Percentiles rank a stretch among this genome's conserved stretches.
phyloP scores from a whole-genome alignment of 2,797 vertebrate species.

The Apodemus agrarius region DNA sequence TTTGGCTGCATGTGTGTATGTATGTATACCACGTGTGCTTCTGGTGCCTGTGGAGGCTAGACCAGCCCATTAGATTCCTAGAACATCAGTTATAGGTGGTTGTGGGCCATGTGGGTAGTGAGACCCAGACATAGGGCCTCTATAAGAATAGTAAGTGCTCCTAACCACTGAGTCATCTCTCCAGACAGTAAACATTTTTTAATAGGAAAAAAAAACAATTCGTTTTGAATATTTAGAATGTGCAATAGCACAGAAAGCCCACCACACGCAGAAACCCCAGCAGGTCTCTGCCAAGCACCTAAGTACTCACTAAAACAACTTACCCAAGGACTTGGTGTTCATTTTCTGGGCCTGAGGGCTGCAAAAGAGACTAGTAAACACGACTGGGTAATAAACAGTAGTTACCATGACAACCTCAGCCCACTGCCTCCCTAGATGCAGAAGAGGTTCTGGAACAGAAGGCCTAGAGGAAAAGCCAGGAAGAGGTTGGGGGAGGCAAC shows the following conservation, averaged over 20 bases:
- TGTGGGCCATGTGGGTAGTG: not conserved
- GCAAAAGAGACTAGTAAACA: not conserved
- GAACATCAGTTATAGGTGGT: not conserved
- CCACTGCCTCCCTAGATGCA: not conserved
- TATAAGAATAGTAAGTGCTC: not conserved
- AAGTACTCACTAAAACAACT: not conserved
- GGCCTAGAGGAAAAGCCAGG: not conserved
- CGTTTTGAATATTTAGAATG: not conserved
- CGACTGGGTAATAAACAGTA: not conserved
- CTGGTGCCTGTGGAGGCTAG: not conserved
- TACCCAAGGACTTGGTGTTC: not conserved
- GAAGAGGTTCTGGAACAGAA: not conserved
- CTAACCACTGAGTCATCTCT: not conserved
- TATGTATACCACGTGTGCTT: not conserved
- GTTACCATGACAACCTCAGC: not conserved
- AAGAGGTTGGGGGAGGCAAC: not conserved
- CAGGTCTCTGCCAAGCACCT: not conserved
- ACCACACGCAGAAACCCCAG: not conserved
- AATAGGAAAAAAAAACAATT: not conserved
- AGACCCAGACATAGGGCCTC: not conserved
- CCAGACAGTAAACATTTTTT: not conserved
- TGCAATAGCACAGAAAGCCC: not conserved
- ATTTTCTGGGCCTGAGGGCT: not conserved
- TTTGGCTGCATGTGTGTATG: too few species aligned
- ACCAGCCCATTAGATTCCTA: not conserved